Evolutionary conservation across 2,797 vertebrate genomes (phyloP).

Genomic region (Botia kubotai): DNA sequence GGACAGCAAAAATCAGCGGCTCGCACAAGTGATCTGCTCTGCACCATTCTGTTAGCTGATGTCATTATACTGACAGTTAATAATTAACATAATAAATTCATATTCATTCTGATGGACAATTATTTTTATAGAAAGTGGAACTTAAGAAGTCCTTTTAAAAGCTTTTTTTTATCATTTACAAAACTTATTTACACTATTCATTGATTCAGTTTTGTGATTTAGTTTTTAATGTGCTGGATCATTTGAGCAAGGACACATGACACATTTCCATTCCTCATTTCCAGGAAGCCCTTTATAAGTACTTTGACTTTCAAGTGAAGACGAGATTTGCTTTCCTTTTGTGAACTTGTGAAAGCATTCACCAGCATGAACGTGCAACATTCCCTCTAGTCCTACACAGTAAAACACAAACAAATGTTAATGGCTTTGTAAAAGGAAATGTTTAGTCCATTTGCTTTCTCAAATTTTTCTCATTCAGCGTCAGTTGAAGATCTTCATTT

Average conservation of each 20-base stretch:
- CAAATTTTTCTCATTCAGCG: neutral
- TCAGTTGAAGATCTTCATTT: neutral
- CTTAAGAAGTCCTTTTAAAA: too few species aligned
- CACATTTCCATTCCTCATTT: slow-evolving; percentile 12
- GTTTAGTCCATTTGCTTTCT: neutral
- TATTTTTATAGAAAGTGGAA: too few species aligned
- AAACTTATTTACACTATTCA: neutral
- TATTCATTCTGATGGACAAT: too few species aligned
- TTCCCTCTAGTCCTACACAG: slow-evolving; percentile 43
- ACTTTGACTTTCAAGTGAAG: neutral
- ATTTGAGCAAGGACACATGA: neutral
- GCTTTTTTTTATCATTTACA: too few species aligned
- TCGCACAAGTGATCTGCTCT: too few species aligned
- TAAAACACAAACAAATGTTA: slow-evolving; percentile 26
- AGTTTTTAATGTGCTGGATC: neutral
- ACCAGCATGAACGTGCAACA: slow-evolving; percentile 41
- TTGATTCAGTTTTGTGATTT: neutral
- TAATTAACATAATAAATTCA: too few species aligned
- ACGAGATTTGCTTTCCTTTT: slow-evolving; percentile 10
- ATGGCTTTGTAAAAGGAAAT: slow-evolving; percentile 23
- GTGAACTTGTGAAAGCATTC: slow-evolving; percentile 32
- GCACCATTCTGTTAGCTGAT: too few species aligned
- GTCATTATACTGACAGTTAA: too few species aligned
- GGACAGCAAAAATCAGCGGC: neutral
- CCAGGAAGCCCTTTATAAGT: neutral